Evolutionary conservation across 37 sponge, comb jelly and placozoan species (phyloP).

Genomic region (Ianthella basta): DNA sequence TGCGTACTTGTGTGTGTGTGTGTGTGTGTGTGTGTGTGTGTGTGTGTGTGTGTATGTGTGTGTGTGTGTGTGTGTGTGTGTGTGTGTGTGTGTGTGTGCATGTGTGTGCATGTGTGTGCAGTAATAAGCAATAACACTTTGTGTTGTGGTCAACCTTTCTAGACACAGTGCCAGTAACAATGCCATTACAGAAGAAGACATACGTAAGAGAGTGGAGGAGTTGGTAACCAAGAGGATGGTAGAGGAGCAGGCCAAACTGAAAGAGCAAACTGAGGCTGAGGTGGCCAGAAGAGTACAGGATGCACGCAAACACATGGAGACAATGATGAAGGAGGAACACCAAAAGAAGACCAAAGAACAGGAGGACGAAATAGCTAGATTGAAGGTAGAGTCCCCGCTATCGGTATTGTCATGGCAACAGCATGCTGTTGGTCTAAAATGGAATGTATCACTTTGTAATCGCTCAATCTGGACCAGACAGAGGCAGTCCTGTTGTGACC

Average conservation of each 20-base stretch:
- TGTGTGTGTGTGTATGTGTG: no score
- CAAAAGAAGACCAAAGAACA: slow-evolving; percentile 57
- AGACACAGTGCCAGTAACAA: background rate
- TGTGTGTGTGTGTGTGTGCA: no score
- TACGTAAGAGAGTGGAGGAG: slow-evolving; percentile 65
- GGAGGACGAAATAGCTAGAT: slow-evolving; percentile 68
- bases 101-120: no score
- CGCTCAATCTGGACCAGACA: no score
- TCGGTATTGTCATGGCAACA: no score
- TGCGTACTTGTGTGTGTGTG: no score
- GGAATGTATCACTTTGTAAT: no score
- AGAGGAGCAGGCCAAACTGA: slow-evolving; percentile 64
- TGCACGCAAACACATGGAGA: slow-evolving; percentile 63
- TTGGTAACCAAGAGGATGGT: slow-evolving; percentile 66
- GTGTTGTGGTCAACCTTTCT: background rate
- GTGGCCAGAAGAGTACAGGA: slow-evolving; percentile 82
- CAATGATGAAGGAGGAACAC: slow-evolving; percentile 80
- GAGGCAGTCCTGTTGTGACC: no score
- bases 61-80: no score
- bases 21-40: no score
- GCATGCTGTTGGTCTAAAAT: no score
- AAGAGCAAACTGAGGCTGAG: slow-evolving; percentile 84
- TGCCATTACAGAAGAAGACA: slow-evolving; percentile 57
- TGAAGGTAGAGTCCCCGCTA: slow-evolving; percentile 46
- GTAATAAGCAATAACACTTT: background rate